Percentiles rank a stretch among this genome's conserved stretches.
Conservation (phyloP, 2,797 vertebrate genomes). For the Helicolenus hilgendorfi region DNA sequence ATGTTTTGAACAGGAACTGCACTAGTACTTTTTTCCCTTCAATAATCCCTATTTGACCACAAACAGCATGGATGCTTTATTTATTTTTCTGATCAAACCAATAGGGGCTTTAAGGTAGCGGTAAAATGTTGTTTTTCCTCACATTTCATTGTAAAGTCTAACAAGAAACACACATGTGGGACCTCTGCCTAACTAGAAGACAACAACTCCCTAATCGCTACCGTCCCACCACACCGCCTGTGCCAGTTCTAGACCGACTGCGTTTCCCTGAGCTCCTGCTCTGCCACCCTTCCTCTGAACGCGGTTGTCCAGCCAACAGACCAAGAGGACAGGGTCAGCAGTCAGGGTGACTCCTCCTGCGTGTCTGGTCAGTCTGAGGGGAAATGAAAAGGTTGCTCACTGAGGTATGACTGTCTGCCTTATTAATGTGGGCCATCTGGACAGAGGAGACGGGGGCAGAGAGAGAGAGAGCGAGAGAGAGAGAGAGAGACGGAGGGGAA, state of each 20-base stretch:
- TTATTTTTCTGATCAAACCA: neutral
- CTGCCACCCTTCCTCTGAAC: neutral
- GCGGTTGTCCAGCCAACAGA: constrained; percentile 11
- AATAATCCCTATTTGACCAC: neutral
- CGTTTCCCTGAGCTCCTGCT: constrained; percentile 24
- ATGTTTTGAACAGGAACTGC: too few species aligned
- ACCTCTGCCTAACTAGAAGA: neutral
- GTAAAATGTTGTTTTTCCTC: neutral
- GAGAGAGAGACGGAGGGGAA: constrained; percentile 37
- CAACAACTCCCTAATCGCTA: neutral
- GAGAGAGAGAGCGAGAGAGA: constrained; percentile 5
- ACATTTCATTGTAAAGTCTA: neutral
- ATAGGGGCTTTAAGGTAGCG: neutral
- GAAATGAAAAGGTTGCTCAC: constrained; percentile 81
- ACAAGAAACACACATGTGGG: neutral
- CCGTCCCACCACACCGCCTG: neutral
- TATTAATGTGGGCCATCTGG: constrained; percentile 83
- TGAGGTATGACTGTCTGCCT: constrained; percentile 79
- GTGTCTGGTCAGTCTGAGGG: constrained; percentile 63
- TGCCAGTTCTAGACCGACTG: neutral
- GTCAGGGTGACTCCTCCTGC: constrained; percentile 59
- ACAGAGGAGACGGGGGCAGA: constrained; percentile 17
- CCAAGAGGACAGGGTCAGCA: constrained; percentile 61
- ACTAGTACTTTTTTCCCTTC: neutral
- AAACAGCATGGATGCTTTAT: neutral